Evolutionary conservation across 1,140 invertebrate species (phyloP).

Genomic region (Dendrolimus punctatus): DNA sequence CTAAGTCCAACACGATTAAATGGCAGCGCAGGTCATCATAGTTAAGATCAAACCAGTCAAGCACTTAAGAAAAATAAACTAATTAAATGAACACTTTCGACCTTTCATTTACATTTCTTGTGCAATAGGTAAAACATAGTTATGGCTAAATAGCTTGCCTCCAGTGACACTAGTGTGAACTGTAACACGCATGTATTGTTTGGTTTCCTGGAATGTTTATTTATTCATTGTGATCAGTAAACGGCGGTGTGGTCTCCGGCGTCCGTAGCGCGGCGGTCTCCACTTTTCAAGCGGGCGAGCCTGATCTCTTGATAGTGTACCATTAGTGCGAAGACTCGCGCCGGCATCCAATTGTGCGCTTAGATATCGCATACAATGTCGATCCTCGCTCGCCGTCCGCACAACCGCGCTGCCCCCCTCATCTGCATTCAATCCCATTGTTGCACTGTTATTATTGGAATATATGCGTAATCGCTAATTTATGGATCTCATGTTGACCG

Average conservation of each 20-base stretch:
- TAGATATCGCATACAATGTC: constrained; percentile 71
- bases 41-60: too few species aligned
- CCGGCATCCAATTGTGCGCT: constrained; percentile 68
- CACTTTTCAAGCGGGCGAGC: constrained; percentile 43
- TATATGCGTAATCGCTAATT: constrained; percentile 63
- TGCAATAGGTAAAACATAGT: too few species aligned
- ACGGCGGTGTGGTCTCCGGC: constrained; percentile 41
- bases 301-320: constrained; percentile 65
- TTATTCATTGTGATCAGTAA: constrained; percentile 54
- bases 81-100: too few species aligned
- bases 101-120: too few species aligned
- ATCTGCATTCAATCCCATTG: constrained; percentile 71
- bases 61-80: too few species aligned
- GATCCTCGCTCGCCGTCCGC: constrained; percentile 35
- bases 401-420: constrained; percentile 34
- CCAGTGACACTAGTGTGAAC: too few species aligned
- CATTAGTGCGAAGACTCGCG: constrained; percentile 67
- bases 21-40: too few species aligned
- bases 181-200: background rate
- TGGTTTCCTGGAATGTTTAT: constrained; percentile 20
- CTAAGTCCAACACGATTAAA: too few species aligned
- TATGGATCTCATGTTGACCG: constrained; percentile 38
- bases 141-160: too few species aligned
- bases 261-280: constrained; percentile 46
- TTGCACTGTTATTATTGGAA: constrained; percentile 62